Conservation (phyloP, 2,888 invertebrate genomes). For the Melanophora roralis region DNA sequence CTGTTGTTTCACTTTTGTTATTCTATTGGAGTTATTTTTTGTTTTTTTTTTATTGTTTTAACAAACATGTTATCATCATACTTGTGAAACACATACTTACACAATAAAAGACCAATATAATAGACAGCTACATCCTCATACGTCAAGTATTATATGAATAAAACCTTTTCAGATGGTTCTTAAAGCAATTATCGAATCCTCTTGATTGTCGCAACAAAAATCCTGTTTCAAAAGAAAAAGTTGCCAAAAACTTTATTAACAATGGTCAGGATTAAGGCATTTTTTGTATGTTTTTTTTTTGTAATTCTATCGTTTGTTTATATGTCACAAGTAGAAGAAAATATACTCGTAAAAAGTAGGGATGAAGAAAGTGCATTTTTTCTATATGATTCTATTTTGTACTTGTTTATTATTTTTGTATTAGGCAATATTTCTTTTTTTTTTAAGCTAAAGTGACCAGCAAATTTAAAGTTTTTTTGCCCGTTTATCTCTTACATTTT, state of each 20-base stretch:
- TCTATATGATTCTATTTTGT: not conserved
- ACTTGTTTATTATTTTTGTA: not conserved
- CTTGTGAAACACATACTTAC: not conserved
- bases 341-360: not conserved
- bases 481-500: not conserved
- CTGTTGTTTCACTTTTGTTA: slow-evolving; percentile 2
- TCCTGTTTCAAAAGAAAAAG: not conserved
- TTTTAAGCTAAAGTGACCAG: not conserved
- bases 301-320: not conserved
- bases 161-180: slow-evolving; percentile 41
- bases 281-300: slow-evolving; percentile 4
- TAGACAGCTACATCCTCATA: not conserved
- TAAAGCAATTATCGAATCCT: slow-evolving; percentile 52
- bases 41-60: slow-evolving; percentile 5
- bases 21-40: not conserved
- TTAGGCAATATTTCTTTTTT: not conserved
- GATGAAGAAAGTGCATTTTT: slow-evolving; percentile 4
- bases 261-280: slow-evolving; percentile 39
- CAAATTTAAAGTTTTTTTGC: not conserved
- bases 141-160: slow-evolving; percentile 21
- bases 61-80: not conserved
- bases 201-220: slow-evolving; percentile 7
- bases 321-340: not conserved
- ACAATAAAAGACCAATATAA: not conserved
- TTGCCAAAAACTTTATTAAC: slow-evolving; percentile 23